These are phyloP conservation scores for Cryptosula pallasiana DNA, from an alignment of 2,888 invertebrate genomes.

Conservation along the genomic window DNA sequence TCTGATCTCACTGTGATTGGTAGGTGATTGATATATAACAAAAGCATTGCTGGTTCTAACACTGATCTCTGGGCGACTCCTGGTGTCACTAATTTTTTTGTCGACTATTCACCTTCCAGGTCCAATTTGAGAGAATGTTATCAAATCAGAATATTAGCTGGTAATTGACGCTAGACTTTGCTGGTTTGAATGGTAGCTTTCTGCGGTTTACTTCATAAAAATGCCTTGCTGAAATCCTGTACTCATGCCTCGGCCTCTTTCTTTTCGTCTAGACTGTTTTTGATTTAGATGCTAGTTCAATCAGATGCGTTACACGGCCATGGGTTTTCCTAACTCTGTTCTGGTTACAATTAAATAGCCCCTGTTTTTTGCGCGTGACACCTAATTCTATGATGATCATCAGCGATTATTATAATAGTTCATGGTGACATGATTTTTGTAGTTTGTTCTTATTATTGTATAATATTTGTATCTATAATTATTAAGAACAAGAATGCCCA, in stretches of 20 bases:
- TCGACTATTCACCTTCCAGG: not conserved
- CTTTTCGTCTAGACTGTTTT: not conserved
- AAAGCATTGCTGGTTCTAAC: not conserved
- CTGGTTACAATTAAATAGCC: not conserved
- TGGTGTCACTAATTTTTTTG: not conserved
- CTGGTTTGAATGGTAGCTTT: not conserved
- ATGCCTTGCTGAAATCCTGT: not conserved
- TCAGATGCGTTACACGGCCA: not conserved
- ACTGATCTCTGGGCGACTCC: conserved; percentile 1
- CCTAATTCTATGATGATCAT: too few species aligned
- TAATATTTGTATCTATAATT: too few species aligned
- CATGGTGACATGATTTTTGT: too few species aligned
- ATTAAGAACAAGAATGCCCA: too few species aligned
- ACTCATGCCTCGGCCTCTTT: not conserved
- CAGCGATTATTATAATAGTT: too few species aligned
- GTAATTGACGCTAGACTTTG: not conserved
- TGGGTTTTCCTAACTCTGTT: not conserved
- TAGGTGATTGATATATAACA: not conserved
- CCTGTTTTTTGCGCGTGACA: not conserved
- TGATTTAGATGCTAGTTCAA: not conserved
- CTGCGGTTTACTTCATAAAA: conserved; percentile 10
- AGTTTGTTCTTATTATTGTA: too few species aligned
- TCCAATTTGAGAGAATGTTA: not conserved
- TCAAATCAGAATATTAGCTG: not conserved
- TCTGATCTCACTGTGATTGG: not conserved